These are phyloP conservation scores for Podargus strigoides DNA, from an alignment of 2,797 vertebrate species.

Conservation along the genomic window DNA sequence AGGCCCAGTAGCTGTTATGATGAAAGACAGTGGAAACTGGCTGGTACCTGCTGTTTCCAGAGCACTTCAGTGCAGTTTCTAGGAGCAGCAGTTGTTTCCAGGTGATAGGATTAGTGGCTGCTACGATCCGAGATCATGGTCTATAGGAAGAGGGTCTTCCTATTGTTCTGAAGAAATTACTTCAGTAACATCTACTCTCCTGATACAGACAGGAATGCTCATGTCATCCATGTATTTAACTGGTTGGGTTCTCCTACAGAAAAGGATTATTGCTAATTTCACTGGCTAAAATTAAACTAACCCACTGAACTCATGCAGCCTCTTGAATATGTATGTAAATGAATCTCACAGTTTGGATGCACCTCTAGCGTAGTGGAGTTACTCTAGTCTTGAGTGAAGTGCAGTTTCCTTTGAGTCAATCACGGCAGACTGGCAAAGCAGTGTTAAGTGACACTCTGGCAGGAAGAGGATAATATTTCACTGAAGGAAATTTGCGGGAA, in stretches of 20 bases:
- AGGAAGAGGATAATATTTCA: slow-evolving; percentile 64
- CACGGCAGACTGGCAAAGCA: not conserved
- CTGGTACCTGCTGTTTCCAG: not conserved
- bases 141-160: not conserved
- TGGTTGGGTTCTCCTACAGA: not conserved
- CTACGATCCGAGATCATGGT: not conserved
- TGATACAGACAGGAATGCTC: not conserved
- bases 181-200: not conserved
- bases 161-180: not conserved
- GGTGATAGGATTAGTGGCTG: not conserved
- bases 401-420: not conserved
- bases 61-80: not conserved
- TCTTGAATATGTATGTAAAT: not conserved
- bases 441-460: slow-evolving; percentile 23
- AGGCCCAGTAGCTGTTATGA: not conserved
- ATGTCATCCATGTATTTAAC: not conserved
- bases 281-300: not conserved
- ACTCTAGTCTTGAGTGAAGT: not conserved
- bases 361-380: not conserved
- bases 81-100: not conserved
- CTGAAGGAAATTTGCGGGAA: slow-evolving; percentile 57
- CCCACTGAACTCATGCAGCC: not conserved
- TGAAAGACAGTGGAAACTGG: not conserved
- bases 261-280: not conserved
- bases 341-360: not conserved